Evolutionary conservation across 2,113 vertebrate genomes (phyloP).

Genomic region (Dendropsophus ebraccatus): DNA sequence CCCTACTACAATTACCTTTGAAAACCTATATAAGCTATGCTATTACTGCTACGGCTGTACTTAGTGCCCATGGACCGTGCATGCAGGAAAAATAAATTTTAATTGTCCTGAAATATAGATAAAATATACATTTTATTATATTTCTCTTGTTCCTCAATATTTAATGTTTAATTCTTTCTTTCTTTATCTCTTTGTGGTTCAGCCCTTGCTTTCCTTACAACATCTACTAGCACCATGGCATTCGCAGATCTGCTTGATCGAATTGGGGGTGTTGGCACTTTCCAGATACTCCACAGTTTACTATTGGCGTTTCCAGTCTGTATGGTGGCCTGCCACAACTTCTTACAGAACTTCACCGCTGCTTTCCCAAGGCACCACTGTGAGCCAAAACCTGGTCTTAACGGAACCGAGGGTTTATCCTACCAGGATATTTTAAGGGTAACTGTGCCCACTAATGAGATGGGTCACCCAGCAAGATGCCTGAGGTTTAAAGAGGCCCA

Average conservation of each 20-base stretch:
- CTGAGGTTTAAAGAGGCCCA: constrained; percentile 25
- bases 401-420: rapidly evolving
- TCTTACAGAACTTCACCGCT: constrained; percentile 73
- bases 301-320: constrained; percentile 65
- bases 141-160: no score
- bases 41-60: no score
- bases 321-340: constrained; percentile 70
- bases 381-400: not conserved
- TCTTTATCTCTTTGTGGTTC: not conserved
- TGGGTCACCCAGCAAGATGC: not conserved
- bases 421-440: constrained; percentile 52
- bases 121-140: no score
- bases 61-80: no score
- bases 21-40: no score
- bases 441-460: not conserved
- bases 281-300: constrained; percentile 62
- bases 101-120: no score
- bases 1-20: no score
- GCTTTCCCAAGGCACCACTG: constrained; percentile 69
- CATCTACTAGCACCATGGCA: constrained; percentile 62
- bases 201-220: not conserved
- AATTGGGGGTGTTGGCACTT: constrained; percentile 68
- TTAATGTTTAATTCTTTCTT: not conserved
- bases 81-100: no score
- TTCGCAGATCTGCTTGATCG: constrained; percentile 71